These are phyloP conservation scores for Papilio elwesi DNA, from an alignment of 2,888 invertebrate genomes.

Conservation along the genomic window DNA sequence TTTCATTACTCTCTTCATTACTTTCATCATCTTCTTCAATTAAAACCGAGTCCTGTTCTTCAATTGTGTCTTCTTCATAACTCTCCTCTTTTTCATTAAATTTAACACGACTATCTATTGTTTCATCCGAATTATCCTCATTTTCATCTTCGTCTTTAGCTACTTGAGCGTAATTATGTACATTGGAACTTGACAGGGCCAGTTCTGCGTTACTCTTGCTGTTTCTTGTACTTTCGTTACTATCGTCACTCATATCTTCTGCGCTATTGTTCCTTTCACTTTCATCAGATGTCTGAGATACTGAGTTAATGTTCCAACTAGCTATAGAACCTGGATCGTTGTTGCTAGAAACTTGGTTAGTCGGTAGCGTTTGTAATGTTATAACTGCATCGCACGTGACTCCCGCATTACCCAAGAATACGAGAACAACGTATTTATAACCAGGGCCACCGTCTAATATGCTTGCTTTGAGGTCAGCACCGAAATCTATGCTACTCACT, in stretches of 20 bases:
- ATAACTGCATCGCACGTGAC: conserved; percentile 71
- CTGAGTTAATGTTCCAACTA: conserved; percentile 7
- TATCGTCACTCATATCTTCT: conserved; percentile 49
- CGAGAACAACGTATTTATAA: conserved; percentile 72
- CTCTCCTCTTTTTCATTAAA: conserved; percentile 41
- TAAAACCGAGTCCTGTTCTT: conserved; percentile 39
- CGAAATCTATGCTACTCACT: conserved; percentile 77
- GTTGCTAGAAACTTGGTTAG: background rate
- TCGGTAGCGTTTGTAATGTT: conserved; percentile 65
- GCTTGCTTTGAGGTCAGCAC: conserved; percentile 72
- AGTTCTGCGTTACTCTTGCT: conserved; percentile 54
- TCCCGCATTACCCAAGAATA: conserved; percentile 70
- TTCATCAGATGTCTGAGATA: conserved; percentile 15
- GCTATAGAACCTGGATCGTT: background rate
- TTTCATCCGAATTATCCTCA: conserved; percentile 44
- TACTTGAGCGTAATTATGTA: conserved; percentile 53
- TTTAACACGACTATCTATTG: conserved; percentile 35
- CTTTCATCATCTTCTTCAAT: conserved; percentile 39
- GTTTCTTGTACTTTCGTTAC: conserved; percentile 43
- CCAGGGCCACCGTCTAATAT: conserved; percentile 78
- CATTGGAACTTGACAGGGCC: conserved; percentile 62
- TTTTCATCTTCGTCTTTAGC: conserved; percentile 52
- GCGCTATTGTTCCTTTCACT: conserved; percentile 56
- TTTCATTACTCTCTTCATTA: conserved; percentile 44
- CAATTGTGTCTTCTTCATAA: conserved; percentile 39